These are phyloP conservation scores for Neopelma chrysocephalum DNA, from an alignment of 2,797 vertebrate genomes.

Conservation along the genomic window DNA sequence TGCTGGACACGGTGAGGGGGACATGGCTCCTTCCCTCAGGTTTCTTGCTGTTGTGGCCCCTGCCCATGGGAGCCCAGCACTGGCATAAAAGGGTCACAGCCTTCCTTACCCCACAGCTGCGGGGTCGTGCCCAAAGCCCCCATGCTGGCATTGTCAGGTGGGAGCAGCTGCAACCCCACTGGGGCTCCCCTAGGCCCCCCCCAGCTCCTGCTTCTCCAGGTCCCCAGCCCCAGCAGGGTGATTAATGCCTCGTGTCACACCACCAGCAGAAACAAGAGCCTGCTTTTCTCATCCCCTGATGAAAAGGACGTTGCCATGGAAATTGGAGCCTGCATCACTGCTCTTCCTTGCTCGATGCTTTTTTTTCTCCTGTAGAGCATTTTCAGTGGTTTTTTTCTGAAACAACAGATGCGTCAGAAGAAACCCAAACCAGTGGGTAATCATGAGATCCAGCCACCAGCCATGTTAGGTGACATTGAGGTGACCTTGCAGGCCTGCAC, in stretches of 20 bases:
- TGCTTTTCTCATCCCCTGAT: slow-evolving; percentile 37
- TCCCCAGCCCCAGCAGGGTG: neutral
- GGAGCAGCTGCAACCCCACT: neutral
- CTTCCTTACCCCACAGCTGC: neutral
- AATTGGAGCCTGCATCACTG: slow-evolving; percentile 52
- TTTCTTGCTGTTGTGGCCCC: neutral
- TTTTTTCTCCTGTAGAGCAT: neutral
- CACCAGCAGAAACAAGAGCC: neutral
- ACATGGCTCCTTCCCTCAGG: rapidly evolving
- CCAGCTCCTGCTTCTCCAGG: neutral
- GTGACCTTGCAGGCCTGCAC: neutral
- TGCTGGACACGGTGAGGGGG: neutral
- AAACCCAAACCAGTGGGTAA: neutral
- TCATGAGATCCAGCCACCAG: slow-evolving; percentile 12
- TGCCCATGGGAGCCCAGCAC: neutral
- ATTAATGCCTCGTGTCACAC: neutral
- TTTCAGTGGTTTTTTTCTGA: neutral
- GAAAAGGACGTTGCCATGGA: slow-evolving; percentile 65
- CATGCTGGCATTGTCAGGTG: rapidly evolving
- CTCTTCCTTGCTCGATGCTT: neutral
- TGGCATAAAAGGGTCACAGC: neutral
- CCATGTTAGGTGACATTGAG: slow-evolving; percentile 5
- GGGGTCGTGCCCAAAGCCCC: neutral
- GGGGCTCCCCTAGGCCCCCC: neutral
- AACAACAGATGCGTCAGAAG: slow-evolving; percentile 40